These are phyloP conservation scores for Eutolmus rufibarbis DNA, from an alignment of 2,888 invertebrate genomes.

Conservation along the genomic window DNA sequence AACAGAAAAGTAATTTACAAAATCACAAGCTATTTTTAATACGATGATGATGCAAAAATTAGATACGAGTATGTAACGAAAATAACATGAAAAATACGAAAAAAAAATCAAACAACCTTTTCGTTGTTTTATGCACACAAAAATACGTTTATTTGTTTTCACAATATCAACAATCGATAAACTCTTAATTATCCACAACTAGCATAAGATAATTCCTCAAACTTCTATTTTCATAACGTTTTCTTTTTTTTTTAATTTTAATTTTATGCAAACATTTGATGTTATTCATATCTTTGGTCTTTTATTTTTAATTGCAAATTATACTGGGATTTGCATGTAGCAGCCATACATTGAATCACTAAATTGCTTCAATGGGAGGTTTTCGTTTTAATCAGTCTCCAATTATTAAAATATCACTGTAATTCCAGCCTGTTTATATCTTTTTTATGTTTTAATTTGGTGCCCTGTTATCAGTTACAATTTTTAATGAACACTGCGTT, in stretches of 20 bases:
- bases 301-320: background rate
- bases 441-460: background rate
- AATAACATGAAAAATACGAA: background rate
- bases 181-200: background rate
- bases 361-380: background rate
- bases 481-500: background rate
- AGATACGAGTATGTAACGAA: background rate
- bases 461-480: background rate
- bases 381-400: background rate
- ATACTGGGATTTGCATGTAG: background rate
- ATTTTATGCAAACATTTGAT: background rate
- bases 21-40: background rate
- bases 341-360: background rate
- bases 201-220: background rate
- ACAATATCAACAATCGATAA: slow-evolving; percentile 18
- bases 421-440: background rate
- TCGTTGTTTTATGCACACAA: slow-evolving; percentile 20
- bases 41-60: background rate
- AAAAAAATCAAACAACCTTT: slow-evolving; percentile 11
- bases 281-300: background rate
- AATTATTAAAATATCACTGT: background rate
- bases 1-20: background rate
- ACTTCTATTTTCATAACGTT: background rate
- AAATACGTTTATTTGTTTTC: slow-evolving; percentile 12
- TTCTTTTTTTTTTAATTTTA: background rate